Conservation (phyloP, 1,140 invertebrate genomes). For the Gryllus bimaculatus region DNA sequence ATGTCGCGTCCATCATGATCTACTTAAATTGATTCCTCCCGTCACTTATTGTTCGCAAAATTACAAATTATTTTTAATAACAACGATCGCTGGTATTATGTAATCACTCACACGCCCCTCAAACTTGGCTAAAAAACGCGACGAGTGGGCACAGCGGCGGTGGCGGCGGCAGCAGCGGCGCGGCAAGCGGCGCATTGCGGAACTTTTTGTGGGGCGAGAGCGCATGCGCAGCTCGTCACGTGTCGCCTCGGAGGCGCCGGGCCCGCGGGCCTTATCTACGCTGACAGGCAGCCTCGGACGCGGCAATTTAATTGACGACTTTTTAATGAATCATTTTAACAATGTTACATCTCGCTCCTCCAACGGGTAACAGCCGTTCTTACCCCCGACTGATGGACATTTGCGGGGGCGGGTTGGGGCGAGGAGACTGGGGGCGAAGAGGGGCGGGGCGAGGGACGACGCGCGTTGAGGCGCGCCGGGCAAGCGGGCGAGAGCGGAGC, state of each 20-base stretch:
- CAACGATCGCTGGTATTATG: not conserved
- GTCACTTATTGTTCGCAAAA: not conserved
- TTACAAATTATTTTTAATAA: conserved; percentile 2
- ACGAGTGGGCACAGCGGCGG: not conserved
- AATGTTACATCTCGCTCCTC: conserved; percentile 1
- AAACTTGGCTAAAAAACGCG: not conserved
- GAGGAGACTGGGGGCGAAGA: no score
- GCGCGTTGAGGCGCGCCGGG: not conserved
- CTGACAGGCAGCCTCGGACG: not conserved
- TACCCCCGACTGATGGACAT: not conserved
- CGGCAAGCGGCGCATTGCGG: not conserved
- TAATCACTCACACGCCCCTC: not conserved
- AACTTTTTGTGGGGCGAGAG: not conserved
- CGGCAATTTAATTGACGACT: conserved; percentile 4
- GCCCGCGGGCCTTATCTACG: not conserved
- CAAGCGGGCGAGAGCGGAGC: no score
- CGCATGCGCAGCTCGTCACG: not conserved
- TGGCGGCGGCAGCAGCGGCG: no score
- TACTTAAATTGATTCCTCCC: not conserved
- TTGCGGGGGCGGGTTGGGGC: not conserved
- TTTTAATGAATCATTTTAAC: conserved; percentile 6
- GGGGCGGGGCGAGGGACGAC: not conserved
- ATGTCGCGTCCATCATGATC: conserved; percentile 1
- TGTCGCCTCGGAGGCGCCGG: not conserved
- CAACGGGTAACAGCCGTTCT: conserved; percentile 2